Evolutionary conservation across 2,113 vertebrate genomes (phyloP).

Genomic region (Saccopteryx bilineata): DNA sequence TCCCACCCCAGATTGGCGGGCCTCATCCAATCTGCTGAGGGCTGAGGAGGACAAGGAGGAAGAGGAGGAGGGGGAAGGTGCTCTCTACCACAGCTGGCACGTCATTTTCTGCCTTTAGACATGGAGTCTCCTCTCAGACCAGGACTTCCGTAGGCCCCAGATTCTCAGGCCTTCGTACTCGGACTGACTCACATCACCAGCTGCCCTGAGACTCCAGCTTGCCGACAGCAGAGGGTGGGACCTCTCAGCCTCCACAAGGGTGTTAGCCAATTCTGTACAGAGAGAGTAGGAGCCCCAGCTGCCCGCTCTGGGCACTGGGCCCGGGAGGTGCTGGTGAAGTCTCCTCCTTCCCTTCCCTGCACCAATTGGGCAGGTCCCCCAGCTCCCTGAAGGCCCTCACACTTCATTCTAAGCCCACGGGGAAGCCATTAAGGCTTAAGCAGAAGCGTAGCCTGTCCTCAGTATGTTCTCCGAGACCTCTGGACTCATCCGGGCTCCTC

Average conservation of each 20-base stretch:
- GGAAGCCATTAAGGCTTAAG: neutral
- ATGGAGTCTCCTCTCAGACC: neutral
- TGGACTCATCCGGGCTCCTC: neutral
- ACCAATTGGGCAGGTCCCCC: neutral
- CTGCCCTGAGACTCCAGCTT: neutral
- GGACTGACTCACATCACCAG: neutral
- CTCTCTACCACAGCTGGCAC: neutral
- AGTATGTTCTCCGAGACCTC: neutral
- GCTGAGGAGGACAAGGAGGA: neutral
- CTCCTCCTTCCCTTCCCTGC: too few relatives aligned
- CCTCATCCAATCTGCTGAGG: neutral
- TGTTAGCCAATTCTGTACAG: neutral
- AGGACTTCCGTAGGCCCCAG: neutral
- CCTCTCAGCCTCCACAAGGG: neutral
- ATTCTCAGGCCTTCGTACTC: too few relatives aligned
- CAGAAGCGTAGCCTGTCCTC: neutral
- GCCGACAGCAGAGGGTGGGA: too few relatives aligned
- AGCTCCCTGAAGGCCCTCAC: rapidly evolving
- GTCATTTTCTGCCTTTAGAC: neutral
- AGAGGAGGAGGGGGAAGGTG: too few relatives aligned
- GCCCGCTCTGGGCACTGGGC: neutral
- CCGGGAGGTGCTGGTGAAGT: neutral
- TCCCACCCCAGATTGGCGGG: neutral
- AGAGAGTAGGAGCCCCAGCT: neutral
- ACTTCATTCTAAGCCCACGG: neutral